phyloP scores from a whole-genome alignment of 2,797 vertebrate species.

The Sebastes variabilis region DNA sequence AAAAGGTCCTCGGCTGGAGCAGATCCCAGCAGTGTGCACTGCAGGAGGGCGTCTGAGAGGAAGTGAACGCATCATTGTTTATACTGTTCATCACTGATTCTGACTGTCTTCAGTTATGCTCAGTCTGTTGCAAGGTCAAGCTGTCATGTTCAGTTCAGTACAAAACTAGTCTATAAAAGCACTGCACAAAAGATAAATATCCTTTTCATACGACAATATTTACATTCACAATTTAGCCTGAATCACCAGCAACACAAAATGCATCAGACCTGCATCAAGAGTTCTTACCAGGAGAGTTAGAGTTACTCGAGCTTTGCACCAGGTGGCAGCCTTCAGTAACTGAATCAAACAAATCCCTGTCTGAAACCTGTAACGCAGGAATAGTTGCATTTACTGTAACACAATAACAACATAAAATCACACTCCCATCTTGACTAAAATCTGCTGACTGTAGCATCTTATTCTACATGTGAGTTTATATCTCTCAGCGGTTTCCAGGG shows the following conservation, averaged over 20 bases:
- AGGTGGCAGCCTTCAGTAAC: slow-evolving; percentile 56
- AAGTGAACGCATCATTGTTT: not conserved
- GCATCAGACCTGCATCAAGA: not conserved
- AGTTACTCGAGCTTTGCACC: slow-evolving; percentile 34
- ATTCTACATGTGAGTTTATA: not conserved
- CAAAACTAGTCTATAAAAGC: fast-evolving
- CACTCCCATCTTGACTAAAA: not conserved
- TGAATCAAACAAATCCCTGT: not conserved
- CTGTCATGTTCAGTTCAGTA: not conserved
- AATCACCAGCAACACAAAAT: not conserved
- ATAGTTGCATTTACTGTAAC: not conserved
- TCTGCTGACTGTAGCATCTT: not conserved
- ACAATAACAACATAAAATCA: not conserved
- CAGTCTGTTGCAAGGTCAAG: not conserved
- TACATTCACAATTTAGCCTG: not conserved
- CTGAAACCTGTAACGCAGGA: not conserved
- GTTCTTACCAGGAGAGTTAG: not conserved
- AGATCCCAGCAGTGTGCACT: no score
- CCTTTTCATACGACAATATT: not conserved
- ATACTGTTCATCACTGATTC: not conserved
- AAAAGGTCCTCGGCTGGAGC: no score
- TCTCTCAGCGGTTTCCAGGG: slow-evolving; percentile 22
- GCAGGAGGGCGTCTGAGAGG: not conserved
- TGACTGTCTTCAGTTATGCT: not conserved
- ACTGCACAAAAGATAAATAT: no score